These are phyloP conservation scores for Cryptophagus acutangulus DNA, from an alignment of 2,888 invertebrate genomes.

Conservation along the genomic window DNA sequence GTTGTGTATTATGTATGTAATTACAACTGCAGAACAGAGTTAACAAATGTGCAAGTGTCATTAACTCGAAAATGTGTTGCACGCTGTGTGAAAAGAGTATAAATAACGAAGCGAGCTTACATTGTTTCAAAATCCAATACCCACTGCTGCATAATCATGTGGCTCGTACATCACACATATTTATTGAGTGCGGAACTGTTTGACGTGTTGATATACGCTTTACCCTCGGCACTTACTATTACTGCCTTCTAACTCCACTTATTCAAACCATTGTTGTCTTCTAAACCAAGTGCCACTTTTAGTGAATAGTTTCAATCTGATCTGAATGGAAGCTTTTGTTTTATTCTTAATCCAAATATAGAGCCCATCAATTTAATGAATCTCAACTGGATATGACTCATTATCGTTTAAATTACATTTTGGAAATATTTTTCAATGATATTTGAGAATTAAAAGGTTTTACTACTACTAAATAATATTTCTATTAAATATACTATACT, in stretches of 20 bases:
- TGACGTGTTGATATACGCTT: slow-evolving; percentile 27
- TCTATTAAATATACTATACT: too few relatives aligned
- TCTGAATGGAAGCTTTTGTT: too few relatives aligned
- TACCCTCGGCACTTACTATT: slow-evolving; percentile 15
- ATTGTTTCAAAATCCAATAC: slow-evolving; percentile 22
- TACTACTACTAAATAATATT: too few relatives aligned
- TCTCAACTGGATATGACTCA: too few relatives aligned
- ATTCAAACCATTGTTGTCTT: slow-evolving; percentile 12
- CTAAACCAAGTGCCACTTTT: slow-evolving; percentile 14
- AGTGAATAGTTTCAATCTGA: slow-evolving; percentile 18
- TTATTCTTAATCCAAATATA: too few relatives aligned
- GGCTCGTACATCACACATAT: slow-evolving; percentile 22
- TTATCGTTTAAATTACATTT: too few relatives aligned
- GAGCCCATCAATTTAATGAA: too few relatives aligned
- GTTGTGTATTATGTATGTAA: too few relatives aligned
- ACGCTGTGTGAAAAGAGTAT: slow-evolving; percentile 20
- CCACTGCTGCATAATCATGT: slow-evolving; percentile 23
- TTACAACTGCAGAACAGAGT: slow-evolving; percentile 18
- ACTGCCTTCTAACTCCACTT: slow-evolving; percentile 12
- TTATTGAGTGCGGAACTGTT: slow-evolving; percentile 30
- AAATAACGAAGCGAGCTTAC: slow-evolving; percentile 20
- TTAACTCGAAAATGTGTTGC: slow-evolving; percentile 22
- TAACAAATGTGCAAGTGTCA: slow-evolving; percentile 30
- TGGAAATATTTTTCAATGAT: too few relatives aligned
- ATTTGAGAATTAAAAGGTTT: too few relatives aligned